Evolutionary conservation across 2,888 invertebrate genomes (phyloP).

Genomic region (Andrena flavipes): DNA sequence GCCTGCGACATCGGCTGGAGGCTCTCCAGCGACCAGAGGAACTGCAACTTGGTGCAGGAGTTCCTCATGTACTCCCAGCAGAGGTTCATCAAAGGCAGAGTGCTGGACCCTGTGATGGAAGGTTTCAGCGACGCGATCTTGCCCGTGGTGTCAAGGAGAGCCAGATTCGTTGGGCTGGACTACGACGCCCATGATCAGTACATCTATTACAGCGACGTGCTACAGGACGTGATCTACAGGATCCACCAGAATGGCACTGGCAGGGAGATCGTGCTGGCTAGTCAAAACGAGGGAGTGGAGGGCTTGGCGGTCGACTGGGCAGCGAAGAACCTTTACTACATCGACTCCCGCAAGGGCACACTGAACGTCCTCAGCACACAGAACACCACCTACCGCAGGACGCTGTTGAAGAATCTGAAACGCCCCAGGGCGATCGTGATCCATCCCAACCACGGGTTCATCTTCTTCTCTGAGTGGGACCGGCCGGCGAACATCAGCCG

Average conservation of each 20-base stretch:
- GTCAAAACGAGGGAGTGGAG: constrained; percentile 98
- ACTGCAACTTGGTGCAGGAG: constrained; percentile 93
- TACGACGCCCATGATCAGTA: constrained; percentile 96
- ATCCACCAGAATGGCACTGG: constrained; percentile 92
- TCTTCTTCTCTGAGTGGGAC: constrained; percentile 99
- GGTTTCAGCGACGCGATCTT: constrained; percentile 98
- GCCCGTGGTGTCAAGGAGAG: constrained; percentile 95
- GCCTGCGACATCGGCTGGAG: constrained; percentile 96
- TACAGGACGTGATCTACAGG: constrained; percentile 96
- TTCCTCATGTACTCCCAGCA: constrained; percentile 98
- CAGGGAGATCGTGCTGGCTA: constrained; percentile 95
- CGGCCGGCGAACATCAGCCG: constrained; percentile 98
- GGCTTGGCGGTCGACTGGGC: constrained; percentile 98
- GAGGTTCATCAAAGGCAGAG: constrained; percentile 97
- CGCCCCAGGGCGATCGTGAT: constrained; percentile 98
- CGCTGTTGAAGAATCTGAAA: constrained; percentile 94
- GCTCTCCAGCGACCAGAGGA: constrained; percentile 90
- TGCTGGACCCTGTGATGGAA: constrained; percentile 94
- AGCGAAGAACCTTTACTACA: constrained; percentile 97
- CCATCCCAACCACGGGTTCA: constrained; percentile 96
- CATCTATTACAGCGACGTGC: constrained; percentile 98
- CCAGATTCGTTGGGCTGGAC: constrained; percentile 97
- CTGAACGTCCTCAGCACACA: constrained; percentile 96
- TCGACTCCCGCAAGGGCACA: constrained; percentile 97
- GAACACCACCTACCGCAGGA: constrained; percentile 93